Percentiles rank a stretch among this genome's conserved stretches.
These are phyloP conservation scores for Lanius ludovicianus DNA, from an alignment of 2,113 vertebrate genomes.

Conservation along the genomic window DNA sequence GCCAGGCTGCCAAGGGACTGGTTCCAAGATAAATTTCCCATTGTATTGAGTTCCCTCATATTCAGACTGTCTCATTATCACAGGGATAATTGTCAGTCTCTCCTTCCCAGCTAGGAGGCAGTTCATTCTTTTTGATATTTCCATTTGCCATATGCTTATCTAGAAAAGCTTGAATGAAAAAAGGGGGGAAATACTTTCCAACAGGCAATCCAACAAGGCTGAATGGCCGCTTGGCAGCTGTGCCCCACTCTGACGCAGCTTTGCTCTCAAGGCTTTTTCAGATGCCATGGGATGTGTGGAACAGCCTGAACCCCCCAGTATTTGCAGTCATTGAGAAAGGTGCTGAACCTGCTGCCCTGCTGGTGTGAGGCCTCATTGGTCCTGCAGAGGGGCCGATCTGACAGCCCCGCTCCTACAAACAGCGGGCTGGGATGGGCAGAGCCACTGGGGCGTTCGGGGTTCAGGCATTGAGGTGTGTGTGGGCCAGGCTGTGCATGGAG, in stretches of 20 bases:
- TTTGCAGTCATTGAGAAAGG: slow-evolving; percentile 50
- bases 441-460: fast-evolving
- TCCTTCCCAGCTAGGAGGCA: background rate
- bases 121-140: background rate
- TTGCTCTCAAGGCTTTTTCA: slow-evolving; percentile 27
- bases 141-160: background rate
- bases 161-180: background rate
- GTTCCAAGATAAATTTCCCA: background rate
- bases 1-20: background rate
- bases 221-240: background rate
- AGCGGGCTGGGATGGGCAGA: fast-evolving
- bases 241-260: background rate
- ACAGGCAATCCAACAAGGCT: background rate
- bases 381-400: background rate
- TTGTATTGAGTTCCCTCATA: background rate
- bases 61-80: background rate
- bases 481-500: fast-evolving
- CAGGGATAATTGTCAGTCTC: background rate
- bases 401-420: background rate
- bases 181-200: background rate
- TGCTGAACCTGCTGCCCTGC: background rate
- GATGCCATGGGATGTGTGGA: background rate
- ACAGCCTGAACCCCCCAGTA: background rate
- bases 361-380: background rate
- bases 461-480: no score